Evolutionary conservation across 2,888 invertebrate species (phyloP).

Genomic region (Nemotelus pantherinus): DNA sequence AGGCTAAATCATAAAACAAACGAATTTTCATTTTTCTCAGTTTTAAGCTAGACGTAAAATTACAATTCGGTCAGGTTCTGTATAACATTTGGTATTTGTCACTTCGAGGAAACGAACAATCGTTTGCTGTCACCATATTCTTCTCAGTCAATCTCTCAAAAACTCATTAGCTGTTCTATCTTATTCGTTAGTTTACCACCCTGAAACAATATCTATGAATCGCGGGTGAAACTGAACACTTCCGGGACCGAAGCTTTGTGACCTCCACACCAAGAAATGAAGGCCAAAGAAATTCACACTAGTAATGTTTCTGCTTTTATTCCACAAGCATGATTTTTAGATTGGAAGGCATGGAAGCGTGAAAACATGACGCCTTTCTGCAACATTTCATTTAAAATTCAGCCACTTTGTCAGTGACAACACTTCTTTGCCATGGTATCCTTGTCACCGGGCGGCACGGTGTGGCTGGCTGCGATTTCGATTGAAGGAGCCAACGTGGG

Average conservation of each 20-base stretch:
- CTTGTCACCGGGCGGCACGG: neutral
- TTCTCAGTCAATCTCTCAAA: neutral
- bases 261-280: neutral
- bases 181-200: conserved; percentile 17
- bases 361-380: conserved; percentile 45
- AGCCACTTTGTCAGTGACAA: conserved; percentile 49
- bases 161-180: conserved; percentile 8
- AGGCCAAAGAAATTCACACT: conserved; percentile 36
- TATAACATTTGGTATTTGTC: no score
- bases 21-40: no score
- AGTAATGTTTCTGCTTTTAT: conserved; percentile 42
- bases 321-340: conserved; percentile 45
- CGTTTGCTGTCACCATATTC: neutral
- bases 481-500: neutral
- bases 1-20: no score
- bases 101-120: conserved; percentile 6
- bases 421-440: conserved; percentile 38
- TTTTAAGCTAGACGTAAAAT: no score
- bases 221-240: neutral
- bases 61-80: no score
- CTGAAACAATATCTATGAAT: neutral
- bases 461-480: neutral
- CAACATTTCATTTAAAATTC: conserved; percentile 48
- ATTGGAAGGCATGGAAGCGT: conserved; percentile 45
- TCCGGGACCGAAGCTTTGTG: neutral